Base-by-base conservation (phyloP, 2,888 invertebrate species). In the Metacarcinus magister region DNA sequence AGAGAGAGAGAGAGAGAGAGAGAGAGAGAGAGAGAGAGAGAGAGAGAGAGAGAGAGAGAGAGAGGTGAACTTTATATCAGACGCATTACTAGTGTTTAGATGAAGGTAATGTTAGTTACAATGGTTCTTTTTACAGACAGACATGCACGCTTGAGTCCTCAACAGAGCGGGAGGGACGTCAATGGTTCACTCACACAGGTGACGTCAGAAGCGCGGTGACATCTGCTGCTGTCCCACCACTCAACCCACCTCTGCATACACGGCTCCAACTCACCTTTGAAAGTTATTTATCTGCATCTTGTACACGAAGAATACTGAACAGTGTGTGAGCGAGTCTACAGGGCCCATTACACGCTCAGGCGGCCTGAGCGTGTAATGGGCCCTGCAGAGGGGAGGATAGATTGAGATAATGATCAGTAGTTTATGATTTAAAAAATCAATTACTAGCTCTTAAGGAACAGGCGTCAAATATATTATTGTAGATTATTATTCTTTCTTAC, bases 211-310 rank as follows among this genome's bases (percentile, higher is more conserved):
- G 60, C 75, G 46, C 19, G 28, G 28, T 28, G 94, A n/a, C 75
- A 94, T 46, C 28, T 54, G 92, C 32, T n/a, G 46, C 46, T 46
- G 92, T 92, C 92, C 23, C 54, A 87, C 75, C 75, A 75, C 28
- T 75, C 60, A 60, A 28, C 19, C n/a, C n/a, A 10, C 28, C 75
- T 75, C 28, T 28, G n/a, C 28, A 10, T 28, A 28, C 75, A 75
- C 75, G 8, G 75, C 75, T 28, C 7, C 28, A 5, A 2, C 28
- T 75, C n/a, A n/a, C 75, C 75, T 75, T 75, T 75, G 75, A 23
- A 75, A 75, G 7, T 75, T 75, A 75, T 75, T 75, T 8, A 75
- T 28, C 75, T n/a, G 28, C 75, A 10, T n/a, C 75, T 28, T 75
- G 75, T n/a, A 75, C 75, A 75, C 39, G 39, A 39, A 39, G 39